These are phyloP conservation scores for Natator depressus DNA, from an alignment of 2,113 vertebrate genomes.

Conservation along the genomic window DNA sequence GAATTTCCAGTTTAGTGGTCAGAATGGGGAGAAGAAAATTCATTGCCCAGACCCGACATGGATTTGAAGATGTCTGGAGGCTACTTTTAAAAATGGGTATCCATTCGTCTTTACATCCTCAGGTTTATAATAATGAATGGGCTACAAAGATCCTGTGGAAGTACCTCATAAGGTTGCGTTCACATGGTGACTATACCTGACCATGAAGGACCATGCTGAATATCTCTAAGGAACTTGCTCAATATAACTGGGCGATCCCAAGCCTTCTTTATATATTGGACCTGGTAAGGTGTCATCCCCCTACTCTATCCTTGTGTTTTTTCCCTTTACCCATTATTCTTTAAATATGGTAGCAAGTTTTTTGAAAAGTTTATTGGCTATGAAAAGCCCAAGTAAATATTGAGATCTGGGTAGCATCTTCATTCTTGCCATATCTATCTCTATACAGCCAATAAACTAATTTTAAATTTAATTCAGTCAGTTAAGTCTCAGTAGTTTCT, in stretches of 20 bases:
- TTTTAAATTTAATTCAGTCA: not conserved
- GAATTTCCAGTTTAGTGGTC: not conserved
- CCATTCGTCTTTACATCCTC: not conserved
- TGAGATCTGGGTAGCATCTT: not conserved
- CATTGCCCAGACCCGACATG: not conserved
- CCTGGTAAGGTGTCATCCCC: too few relatives aligned
- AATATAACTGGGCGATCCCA: not conserved
- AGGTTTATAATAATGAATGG: not conserved
- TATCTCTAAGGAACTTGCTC: not conserved
- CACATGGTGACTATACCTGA: not conserved
- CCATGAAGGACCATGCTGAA: not conserved
- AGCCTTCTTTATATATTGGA: not conserved
- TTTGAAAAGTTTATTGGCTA: not conserved
- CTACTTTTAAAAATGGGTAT: too few relatives aligned
- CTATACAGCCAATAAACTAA: not conserved
- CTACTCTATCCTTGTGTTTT: too few relatives aligned
- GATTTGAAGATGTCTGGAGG: not conserved
- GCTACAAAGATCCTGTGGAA: not conserved
- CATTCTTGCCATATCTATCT: not conserved
- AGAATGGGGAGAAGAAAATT: not conserved
- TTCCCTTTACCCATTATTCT: not conserved
- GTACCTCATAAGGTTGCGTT: not conserved
- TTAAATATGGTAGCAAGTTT: not conserved
- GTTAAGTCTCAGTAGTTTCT: not conserved
- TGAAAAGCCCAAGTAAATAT: not conserved